Percentiles rank a stretch among this genome's conserved stretches.
These are phyloP conservation scores for Onychomys arenicola DNA, from an alignment of 2,797 vertebrate genomes.

Conservation along the genomic window DNA sequence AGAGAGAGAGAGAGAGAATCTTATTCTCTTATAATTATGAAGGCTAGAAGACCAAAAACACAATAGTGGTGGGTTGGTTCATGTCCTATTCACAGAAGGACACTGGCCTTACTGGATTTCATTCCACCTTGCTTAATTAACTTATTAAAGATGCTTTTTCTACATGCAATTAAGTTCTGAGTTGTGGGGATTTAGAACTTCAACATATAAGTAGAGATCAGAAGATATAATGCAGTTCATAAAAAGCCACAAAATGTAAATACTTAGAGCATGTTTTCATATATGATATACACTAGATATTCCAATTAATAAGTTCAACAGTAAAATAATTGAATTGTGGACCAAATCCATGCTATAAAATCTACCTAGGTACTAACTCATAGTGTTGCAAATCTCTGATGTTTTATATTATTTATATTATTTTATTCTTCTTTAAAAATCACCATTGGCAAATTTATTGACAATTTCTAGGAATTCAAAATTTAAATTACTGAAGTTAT, in stretches of 20 bases:
- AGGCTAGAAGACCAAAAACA: not conserved
- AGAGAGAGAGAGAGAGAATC: no score
- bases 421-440: not conserved
- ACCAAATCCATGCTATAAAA: constrained; percentile 3
- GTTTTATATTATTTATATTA: not conserved
- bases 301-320: not conserved
- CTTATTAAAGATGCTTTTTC: not conserved
- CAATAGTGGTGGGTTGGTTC: not conserved
- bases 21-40: not conserved
- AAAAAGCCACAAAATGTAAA: not conserved
- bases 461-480: not conserved
- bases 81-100: constrained; percentile 8
- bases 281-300: not conserved
- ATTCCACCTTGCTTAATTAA: not conserved
- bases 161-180: not conserved
- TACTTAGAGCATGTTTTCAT: not conserved
- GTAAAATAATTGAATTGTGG: not conserved
- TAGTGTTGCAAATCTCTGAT: not conserved
- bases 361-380: not conserved
- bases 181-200: not conserved
- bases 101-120: not conserved
- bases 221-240: not conserved
- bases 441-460: not conserved
- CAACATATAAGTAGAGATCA: not conserved
- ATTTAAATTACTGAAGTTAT: not conserved